Evolutionary conservation across 2,113 vertebrate species (phyloP), one percentile per base, ranked within the genome.

Genomic region (Rattus rattus): DNA sequence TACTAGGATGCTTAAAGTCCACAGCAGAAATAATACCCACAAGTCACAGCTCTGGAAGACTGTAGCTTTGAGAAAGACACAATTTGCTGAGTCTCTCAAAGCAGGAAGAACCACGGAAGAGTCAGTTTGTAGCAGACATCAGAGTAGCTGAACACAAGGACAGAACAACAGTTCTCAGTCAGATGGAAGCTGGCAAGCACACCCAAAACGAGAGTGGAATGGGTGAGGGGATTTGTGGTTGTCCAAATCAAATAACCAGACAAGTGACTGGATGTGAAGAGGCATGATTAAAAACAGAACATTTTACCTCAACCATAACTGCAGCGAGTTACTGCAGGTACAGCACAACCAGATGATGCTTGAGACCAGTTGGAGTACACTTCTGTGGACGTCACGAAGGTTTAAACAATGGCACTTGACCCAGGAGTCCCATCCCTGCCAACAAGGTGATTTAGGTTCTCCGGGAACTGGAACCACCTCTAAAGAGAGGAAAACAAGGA

Each of bases 11-110:
- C 81, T 67, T 16, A 54, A 93, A 81, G 33, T 20, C 14, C 13
- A 72, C 3, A 47, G 11, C 33, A 91, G 43, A 91, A 88, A 80
- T 33, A 90, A 61, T 63, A 75, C 63, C 16, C 91, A 92, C 19
- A 96, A 88, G 90, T 90, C 12, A 95, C 24, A 88, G 26, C 30
- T 94, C 75, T 89, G 70, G 30, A 95, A 97, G 56, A 22, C 0
- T 88, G n/a, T 3, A 3, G 28, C 86, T 92, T 67, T 79, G 39
- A 90, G 7, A 92, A 54, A 30, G n/a, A 47, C 77, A 93, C 90
- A 92, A 22, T 61, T 39, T 92, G 47, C 30, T 49, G 10, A 95
- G 52, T 22, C 17, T 7, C n/a, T 77, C 69, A 89, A 70, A 70
- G 39, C 12, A 47, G 12, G n/a, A 61, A 88, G 61, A 91, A 72